Base-by-base conservation (phyloP, 2,797 vertebrate genomes). In the Huso huso region DNA sequence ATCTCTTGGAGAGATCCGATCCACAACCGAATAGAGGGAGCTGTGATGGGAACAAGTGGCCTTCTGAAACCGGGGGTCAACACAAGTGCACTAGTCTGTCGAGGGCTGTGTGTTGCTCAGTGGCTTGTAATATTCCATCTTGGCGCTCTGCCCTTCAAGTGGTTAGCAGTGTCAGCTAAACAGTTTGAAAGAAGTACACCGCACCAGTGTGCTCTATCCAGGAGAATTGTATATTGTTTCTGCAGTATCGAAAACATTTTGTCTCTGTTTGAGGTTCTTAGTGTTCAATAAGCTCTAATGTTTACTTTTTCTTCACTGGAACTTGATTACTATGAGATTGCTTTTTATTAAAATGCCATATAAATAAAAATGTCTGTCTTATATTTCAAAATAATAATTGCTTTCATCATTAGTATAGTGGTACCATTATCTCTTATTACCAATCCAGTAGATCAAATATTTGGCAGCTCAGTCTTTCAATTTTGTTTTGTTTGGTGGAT, bases 31-130 rank as follows among this genome's bases (percentile, higher is more conserved):
- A 57, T 48, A 53, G 60, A 59, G 37, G 61, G 18, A 53, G 52
- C 52, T 48, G 61, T 63, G 61, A 63, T 48, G 65, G 53, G 69
- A 66, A 51, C 78, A 66, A 77, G 78, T 3, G 18, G 65, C 71
- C 75, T 75, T 79, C 74, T 75, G 64, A 65, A 76, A 75, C 73
- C 66, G 57, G 70, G 75, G 80, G 74, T 78, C 76, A 72, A 76
- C 70, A 79, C 63, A 52, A 7, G 49, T 10, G 61, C 65, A 13
- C 48, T 23, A 49, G 61, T 49, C 53, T 51, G 64, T 23, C 12
- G 65, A 70, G 63, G 65, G 37, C 65, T 66, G 51, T 23, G 49
- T 50, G 69, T 58, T 49, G 52, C 65, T 59, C 15, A 15, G 61
- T 10, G 69, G n/a, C 65, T 52, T 67, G 69, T 60, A 63, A 63